A percentile compares a stretch with the other conserved stretches of the same genome.
Evolutionary conservation across 37 sponge, comb jelly and placozoan genomes (phyloP).

Genomic region (Halisarca cf. caerulea): DNA sequence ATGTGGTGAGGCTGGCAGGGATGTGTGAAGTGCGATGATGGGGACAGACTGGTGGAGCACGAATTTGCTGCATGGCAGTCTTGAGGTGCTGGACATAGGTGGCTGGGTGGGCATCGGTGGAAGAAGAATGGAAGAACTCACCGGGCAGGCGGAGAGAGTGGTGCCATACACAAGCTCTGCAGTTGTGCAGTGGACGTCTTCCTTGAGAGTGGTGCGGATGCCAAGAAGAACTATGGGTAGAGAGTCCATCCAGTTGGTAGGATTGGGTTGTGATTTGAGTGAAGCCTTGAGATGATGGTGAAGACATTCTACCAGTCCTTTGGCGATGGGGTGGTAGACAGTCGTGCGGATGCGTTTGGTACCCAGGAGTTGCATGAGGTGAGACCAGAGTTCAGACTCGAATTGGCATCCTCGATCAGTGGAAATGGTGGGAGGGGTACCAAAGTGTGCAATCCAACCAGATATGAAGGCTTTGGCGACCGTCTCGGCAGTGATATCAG

Average conservation of each 20-base stretch:
- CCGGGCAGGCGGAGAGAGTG: constrained; percentile 43
- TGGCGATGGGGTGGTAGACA: constrained; percentile 52
- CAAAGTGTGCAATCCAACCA: constrained; percentile 52
- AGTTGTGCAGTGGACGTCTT: constrained; percentile 42
- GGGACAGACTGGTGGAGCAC: constrained; percentile 26
- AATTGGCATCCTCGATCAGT: constrained; percentile 52
- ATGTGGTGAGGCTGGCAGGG: constrained; percentile 23
- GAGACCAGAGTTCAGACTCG: constrained; percentile 31
- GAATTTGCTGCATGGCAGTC: constrained; percentile 24
- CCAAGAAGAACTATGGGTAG: constrained; percentile 46
- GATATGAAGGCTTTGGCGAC: constrained; percentile 32
- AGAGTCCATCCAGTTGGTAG: constrained; percentile 24
- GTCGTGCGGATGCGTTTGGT: constrained; percentile 33
- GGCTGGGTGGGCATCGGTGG: constrained; percentile 20
- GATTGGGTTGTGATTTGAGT: constrained; percentile 28
- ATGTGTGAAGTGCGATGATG: constrained; percentile 19
- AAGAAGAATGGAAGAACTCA: constrained; percentile 32
- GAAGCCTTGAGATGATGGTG: constrained; percentile 50
- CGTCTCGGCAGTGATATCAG: constrained; percentile 40
- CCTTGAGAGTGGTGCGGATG: constrained; percentile 29
- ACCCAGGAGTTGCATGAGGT: constrained; percentile 42
- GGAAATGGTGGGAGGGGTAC: constrained; percentile 32
- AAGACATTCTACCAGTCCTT: constrained; percentile 45
- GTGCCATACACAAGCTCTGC: constrained; percentile 51
- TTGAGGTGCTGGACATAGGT: constrained; percentile 40